Base-by-base conservation (phyloP, 1,140 invertebrate species). In the Batillaria attramentaria region DNA sequence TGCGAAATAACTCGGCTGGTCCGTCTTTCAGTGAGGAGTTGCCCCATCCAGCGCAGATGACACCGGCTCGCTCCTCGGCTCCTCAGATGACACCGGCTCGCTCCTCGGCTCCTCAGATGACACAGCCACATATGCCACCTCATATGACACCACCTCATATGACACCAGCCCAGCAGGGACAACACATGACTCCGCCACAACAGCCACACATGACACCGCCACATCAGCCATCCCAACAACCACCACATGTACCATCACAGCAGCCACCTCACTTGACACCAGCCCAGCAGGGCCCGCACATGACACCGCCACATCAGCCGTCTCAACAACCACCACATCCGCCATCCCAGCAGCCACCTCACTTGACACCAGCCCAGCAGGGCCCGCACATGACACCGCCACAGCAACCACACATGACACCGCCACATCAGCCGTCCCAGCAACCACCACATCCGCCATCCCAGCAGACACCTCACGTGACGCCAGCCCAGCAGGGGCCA, bases 1-100 rank as follows among this genome's bases (percentile, higher is more conserved):
- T 81, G 8, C 72, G 78, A 10, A 66, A 70, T 31, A 66, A 69
- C 33, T 57, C 60, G 2, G 72, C 31, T 24, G 73, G 57, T 31
- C 57, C n/a, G n/a, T 62, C 57, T 10, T 62, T 62, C 6, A n/a
- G n/a, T 18, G 57, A 62, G 24, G 57, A 62, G 57, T 28, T 62
- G 10, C 41, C 65, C 3, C 65, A 2, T 35, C 68, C 41, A n/a
- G 24, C 35, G 6, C 68, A 24, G n/a, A n/a, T n/a, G n/a, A n/a
- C n/a, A n/a, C 28, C n/a, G 39, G 5, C 6, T 4, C 57, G 57
- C 8, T 2, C 68, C 68, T 28, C 68, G 42, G 35, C 72, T 37
- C 72, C 72, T 57, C 72, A 73, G 13, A 39, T 54, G 72, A 73
- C 72, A 41, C 66, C 66, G 1, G 35, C 66, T 69, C 66, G 42